Percentiles rank a stretch among this genome's conserved stretches.
Conservation (phyloP, 2,888 invertebrate species). For the Andrena trimmerana region DNA sequence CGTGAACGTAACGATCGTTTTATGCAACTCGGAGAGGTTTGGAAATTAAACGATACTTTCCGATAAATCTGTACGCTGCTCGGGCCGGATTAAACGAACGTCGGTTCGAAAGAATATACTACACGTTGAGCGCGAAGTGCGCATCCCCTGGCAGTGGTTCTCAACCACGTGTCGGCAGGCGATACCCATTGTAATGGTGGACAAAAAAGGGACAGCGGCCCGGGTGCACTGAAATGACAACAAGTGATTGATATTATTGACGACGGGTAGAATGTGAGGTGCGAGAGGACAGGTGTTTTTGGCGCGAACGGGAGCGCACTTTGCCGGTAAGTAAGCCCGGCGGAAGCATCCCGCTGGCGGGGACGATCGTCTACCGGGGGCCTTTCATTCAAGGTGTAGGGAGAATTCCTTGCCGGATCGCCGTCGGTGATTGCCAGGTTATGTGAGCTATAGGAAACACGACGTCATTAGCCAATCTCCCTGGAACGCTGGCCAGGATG, state of each 20-base stretch:
- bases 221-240: conserved; percentile 76
- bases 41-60: background rate
- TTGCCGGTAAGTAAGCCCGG: conserved; percentile 62
- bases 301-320: conserved; percentile 66
- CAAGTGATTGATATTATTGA: conserved; percentile 80
- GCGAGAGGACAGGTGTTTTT: conserved; percentile 56
- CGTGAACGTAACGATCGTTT: background rate
- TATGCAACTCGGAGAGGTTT: background rate
- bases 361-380: conserved; percentile 15
- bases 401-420: conserved; percentile 52
- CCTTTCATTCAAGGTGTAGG: conserved; percentile 59
- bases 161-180: conserved; percentile 16
- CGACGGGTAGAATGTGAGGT: conserved; percentile 75
- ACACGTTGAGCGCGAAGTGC: background rate
- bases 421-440: conserved; percentile 70
- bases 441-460: conserved; percentile 67
- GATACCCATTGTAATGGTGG: conserved; percentile 20
- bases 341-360: conserved; percentile 39
- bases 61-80: too few species aligned
- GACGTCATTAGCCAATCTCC: conserved; percentile 24
- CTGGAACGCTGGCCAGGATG: conserved; percentile 70
- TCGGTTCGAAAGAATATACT: background rate
- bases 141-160: conserved; percentile 32
- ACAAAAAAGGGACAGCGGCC: conserved; percentile 15
- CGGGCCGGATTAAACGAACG: background rate